Evolutionary conservation across 2,113 vertebrate species (phyloP), one percentile per base, ranked within the genome.

Genomic region (Petroica traversi): DNA sequence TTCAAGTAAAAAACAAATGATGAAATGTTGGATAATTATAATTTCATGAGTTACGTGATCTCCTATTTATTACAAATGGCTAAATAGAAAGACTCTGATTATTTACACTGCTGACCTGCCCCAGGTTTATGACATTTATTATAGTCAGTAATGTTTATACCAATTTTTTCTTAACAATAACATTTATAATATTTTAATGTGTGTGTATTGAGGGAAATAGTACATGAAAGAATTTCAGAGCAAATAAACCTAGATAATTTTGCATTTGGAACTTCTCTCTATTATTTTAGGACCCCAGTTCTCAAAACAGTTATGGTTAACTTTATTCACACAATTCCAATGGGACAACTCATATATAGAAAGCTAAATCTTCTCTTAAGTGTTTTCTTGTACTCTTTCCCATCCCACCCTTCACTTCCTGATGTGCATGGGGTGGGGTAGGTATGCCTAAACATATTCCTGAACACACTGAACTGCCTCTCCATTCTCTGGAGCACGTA

Each of bases 81-180:
- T 95, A 97, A 97, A 97, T 75, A 96, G 84, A 95, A 93, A 88
- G 87, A 25, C 41, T 93, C 33, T 94, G 94, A 92, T 97, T 97
- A 96, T 97, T 97, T 97, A 96, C 71, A 93, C 92, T 97, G 66
- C 92, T 96, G 91, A 77, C 83, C 93, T 88, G 61, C 36, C 69
- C 69, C 69, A 73, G 54, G 85, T 92, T 77, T 88, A 76, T 91
- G 59, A 88, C 78, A 95, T 97, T 93, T 89, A 91, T 97, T 95
- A 97, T 64, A 86, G 66, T 95, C 85, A 85, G 72, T 54, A 91
- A 80, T 97, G 97, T 98, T 98, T 97, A 98, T 69, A 96, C 92
- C 85, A 95, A 91, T 20, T 75, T 81, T 80, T 90, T 80, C 79
- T 85, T 96, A 96, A 94, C 89, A 91, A 93, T 96, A 97, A 97